Evolutionary conservation across 2,888 invertebrate genomes (phyloP).

Genomic region (Clitarchus hookeri): DNA sequence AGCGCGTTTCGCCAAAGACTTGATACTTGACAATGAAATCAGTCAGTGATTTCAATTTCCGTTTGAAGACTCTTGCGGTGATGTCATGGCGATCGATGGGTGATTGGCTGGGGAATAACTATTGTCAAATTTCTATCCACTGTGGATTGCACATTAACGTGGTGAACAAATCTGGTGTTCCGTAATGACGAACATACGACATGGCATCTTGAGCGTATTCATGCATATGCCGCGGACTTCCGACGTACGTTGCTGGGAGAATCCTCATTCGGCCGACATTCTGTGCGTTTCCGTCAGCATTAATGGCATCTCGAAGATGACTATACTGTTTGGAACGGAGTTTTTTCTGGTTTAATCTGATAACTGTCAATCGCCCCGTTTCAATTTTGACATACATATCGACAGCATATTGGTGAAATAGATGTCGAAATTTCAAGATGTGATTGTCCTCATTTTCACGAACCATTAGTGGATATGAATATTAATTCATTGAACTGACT

Average conservation of each 20-base stretch:
- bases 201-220: conserved; percentile 15
- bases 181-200: not conserved
- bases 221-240: conserved; percentile 18
- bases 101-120: conserved; percentile 25
- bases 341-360: conserved; percentile 48
- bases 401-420: conserved; percentile 46
- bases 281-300: not conserved
- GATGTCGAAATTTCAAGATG: conserved; percentile 41
- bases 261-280: not conserved
- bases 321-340: conserved; percentile 30
- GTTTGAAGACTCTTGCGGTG: conserved; percentile 30
- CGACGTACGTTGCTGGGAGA: not conserved
- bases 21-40: conserved; percentile 25
- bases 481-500: conserved; percentile 45
- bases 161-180: not conserved
- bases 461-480: conserved; percentile 47
- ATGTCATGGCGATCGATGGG: conserved; percentile 35
- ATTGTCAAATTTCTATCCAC: not conserved
- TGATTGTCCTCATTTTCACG: conserved; percentile 38
- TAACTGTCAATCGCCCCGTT: conserved; percentile 48
- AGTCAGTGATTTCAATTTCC: conserved; percentile 26
- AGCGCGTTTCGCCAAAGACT: too few relatives aligned
- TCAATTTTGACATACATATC: conserved; percentile 50
- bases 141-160: conserved; percentile 12
- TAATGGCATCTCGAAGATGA: conserved; percentile 25